A percentile compares a stretch with the other conserved stretches of the same genome.
Conservation (phyloP, 2,113 vertebrate genomes). For the Lophura nycthemera region DNA sequence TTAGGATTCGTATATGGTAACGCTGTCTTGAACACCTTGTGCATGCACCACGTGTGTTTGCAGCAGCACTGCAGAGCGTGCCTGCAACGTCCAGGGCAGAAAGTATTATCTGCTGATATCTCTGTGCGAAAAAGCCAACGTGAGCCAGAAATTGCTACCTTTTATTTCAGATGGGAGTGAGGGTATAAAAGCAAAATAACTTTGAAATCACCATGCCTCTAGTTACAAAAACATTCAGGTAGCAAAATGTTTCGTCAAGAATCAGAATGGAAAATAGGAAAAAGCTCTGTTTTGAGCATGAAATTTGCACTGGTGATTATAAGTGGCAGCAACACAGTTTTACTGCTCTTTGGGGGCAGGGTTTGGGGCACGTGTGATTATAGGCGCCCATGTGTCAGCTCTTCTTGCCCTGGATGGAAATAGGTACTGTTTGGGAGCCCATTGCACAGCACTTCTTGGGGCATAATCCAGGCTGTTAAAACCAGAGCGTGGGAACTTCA, state of each 20-base stretch:
- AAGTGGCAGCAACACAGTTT: background rate
- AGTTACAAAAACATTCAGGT: background rate
- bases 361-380: background rate
- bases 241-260: background rate
- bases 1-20: background rate
- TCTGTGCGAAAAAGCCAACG: background rate
- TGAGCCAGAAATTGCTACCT: background rate
- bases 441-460: rapidly evolving
- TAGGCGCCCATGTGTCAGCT: rapidly evolving
- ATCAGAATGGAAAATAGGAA: background rate
- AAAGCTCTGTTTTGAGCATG: background rate
- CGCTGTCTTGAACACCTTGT: background rate
- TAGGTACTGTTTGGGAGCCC: background rate
- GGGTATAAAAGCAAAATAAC: background rate
- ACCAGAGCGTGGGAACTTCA: background rate
- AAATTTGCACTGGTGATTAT: background rate
- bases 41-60: background rate
- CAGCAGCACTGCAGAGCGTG: background rate
- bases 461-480: background rate
- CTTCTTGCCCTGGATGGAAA: background rate
- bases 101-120: background rate
- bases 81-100: background rate
- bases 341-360: background rate
- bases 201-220: background rate
- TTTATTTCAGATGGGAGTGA: background rate